Evolutionary conservation across 2,113 vertebrate species (phyloP).

Genomic region (Leptobrachium ailaonicum): DNA sequence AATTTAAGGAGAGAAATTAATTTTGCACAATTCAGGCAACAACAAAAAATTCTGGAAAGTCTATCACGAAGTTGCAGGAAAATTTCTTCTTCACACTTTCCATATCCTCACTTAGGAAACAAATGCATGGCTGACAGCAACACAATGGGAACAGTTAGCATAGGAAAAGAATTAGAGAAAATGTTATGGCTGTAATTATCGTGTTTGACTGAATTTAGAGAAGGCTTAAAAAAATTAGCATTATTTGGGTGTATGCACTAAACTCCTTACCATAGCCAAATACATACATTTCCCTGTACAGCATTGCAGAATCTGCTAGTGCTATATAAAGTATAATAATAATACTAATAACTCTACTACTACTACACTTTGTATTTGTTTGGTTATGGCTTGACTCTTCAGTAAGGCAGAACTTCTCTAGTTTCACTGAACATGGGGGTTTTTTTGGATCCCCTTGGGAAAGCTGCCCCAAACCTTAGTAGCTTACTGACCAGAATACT

Average conservation of each 20-base stretch:
- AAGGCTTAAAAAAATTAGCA: neutral
- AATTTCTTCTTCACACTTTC: neutral
- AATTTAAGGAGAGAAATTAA: slow-evolving; percentile 20
- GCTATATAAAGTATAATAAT: too few species aligned
- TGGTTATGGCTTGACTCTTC: too few species aligned
- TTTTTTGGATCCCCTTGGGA: too few species aligned
- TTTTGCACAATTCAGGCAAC: slow-evolving; percentile 13
- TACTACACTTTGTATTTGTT: too few species aligned
- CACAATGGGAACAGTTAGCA: neutral
- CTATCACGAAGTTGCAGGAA: neutral
- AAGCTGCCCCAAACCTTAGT: too few species aligned
- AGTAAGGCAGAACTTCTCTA: too few species aligned
- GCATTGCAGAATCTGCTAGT: too few species aligned
- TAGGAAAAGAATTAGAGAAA: neutral
- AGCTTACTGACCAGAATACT: too few species aligned
- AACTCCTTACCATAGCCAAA: too few species aligned
- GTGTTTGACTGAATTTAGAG: neutral
- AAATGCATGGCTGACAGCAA: neutral
- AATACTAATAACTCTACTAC: too few species aligned
- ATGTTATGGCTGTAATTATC: slow-evolving; percentile 19
- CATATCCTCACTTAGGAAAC: neutral
- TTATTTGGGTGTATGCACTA: neutral
- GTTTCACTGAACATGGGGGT: too few species aligned
- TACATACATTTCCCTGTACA: too few species aligned
- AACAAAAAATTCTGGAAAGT: slow-evolving; percentile 5